Percentiles rank a stretch among this genome's conserved stretches.
Evolutionary conservation across 2,888 invertebrate genomes (phyloP).

Genomic region (Mesochorus sp.): DNA sequence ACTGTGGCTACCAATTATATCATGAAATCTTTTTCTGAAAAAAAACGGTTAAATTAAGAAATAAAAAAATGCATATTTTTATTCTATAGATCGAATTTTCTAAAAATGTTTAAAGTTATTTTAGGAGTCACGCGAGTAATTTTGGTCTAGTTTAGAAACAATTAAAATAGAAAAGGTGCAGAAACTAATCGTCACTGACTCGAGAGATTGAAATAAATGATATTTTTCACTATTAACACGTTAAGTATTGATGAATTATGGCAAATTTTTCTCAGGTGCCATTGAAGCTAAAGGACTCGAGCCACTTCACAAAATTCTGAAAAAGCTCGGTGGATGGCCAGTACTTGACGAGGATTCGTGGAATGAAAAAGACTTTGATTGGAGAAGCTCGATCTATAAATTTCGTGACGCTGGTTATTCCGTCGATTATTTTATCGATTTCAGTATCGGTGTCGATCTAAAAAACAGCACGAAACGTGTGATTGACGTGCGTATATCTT

Average conservation of each 20-base stretch:
- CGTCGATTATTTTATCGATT: constrained; percentile 95
- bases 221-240: neutral
- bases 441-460: constrained; percentile 93
- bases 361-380: constrained; percentile 88
- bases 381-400: constrained; percentile 92
- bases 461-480: constrained; percentile 94
- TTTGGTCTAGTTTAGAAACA: too few relatives aligned
- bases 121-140: too few relatives aligned
- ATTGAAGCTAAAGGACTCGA: constrained; percentile 91
- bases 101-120: too few relatives aligned
- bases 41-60: too few relatives aligned
- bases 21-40: too few relatives aligned
- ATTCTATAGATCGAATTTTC: too few relatives aligned
- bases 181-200: neutral
- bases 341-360: constrained; percentile 90
- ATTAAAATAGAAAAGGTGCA: too few relatives aligned
- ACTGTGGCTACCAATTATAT: too few relatives aligned
- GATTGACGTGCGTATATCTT: too few relatives aligned
- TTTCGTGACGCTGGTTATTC: constrained; percentile 92
- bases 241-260: neutral
- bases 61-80: too few relatives aligned
- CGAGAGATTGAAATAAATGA: neutral
- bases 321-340: constrained; percentile 96
- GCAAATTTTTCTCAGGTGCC: too few relatives aligned
- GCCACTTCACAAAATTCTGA: constrained; percentile 89